Conservation (phyloP, 30 jellyfish, hydroid and myxozoan species). For the Pseudorhiza aurosa region DNA sequence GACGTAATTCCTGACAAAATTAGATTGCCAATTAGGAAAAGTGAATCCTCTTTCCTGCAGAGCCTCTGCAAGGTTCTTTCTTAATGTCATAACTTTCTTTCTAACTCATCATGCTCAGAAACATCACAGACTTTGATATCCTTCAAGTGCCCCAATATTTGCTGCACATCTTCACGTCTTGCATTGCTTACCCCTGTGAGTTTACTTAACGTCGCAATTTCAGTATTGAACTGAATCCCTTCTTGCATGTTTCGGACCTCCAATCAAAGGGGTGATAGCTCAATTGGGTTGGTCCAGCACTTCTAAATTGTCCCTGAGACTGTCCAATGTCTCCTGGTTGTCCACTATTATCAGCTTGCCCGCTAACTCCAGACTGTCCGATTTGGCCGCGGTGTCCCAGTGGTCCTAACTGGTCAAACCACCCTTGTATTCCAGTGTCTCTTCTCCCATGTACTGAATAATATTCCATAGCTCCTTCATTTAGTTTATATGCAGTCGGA, state of each 20-base stretch:
- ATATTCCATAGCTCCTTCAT: conserved; percentile 4
- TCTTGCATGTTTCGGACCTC: conserved; percentile 43
- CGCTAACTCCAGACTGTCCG: not conserved
- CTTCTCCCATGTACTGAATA: not conserved
- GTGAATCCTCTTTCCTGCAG: conserved; percentile 34
- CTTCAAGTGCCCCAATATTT: conserved; percentile 27
- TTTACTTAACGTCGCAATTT: conserved; percentile 26
- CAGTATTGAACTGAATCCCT: conserved; percentile 12
- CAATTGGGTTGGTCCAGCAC: not conserved
- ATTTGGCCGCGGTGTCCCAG: not conserved
- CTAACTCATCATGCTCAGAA: conserved; percentile 36
- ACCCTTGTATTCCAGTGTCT: not conserved
- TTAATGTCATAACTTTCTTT: conserved; percentile 2
- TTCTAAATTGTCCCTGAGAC: not conserved
- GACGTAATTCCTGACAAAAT: conserved; percentile 11
- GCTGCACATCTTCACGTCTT: conserved; percentile 19
- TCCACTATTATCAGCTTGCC: not conserved
- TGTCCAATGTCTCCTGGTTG: not conserved
- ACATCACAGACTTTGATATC: conserved; percentile 20
- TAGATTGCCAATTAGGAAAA: conserved; percentile 27
- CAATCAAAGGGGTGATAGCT: conserved; percentile 24
- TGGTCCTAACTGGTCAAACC: not conserved
- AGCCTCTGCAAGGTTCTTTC: conserved; percentile 17
- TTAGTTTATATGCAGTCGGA: not conserved
- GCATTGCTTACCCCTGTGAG: conserved; percentile 25